Evolutionary conservation across 2,888 invertebrate genomes (phyloP).

Genomic region (Acronicta aceris): DNA sequence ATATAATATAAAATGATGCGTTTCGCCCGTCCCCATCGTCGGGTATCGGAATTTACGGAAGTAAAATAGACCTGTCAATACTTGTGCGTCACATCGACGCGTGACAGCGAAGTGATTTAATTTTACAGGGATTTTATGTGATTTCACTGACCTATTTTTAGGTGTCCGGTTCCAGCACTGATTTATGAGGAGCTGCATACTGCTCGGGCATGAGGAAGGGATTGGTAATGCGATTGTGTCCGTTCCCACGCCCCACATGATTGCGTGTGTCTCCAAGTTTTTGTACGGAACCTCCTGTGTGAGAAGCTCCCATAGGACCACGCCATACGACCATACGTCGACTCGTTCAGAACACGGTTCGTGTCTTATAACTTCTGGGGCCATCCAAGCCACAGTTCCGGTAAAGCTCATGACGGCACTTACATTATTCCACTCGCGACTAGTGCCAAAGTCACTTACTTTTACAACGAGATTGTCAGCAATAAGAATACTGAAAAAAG

Average conservation of each 20-base stretch:
- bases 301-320: slow-evolving; percentile 99
- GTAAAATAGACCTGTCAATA: background rate
- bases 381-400: slow-evolving; percentile 99
- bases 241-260: slow-evolving; percentile 99
- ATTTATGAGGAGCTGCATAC: slow-evolving; percentile 95
- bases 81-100: background rate
- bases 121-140: background rate
- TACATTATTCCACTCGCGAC: slow-evolving; percentile 97
- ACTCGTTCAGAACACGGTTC: slow-evolving; percentile 99
- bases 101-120: background rate
- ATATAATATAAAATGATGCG: background rate
- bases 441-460: slow-evolving; percentile 99
- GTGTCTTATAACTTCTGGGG: slow-evolving; percentile 99
- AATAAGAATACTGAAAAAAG: slow-evolving; percentile 92
- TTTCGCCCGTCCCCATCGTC: background rate
- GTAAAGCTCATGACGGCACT: slow-evolving; percentile 99
- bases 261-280: slow-evolving; percentile 96
- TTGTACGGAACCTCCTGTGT: slow-evolving; percentile 92
- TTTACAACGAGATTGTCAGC: slow-evolving; percentile 95
- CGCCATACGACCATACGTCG: slow-evolving; percentile 99
- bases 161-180: slow-evolving; percentile 98
- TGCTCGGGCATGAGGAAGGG: slow-evolving; percentile 96
- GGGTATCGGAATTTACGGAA: background rate
- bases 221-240: slow-evolving; percentile 97
- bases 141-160: slow-evolving; percentile 90